Base-by-base conservation (phyloP, 1,140 invertebrate species). In the Pseudachorutes palmiensis region DNA sequence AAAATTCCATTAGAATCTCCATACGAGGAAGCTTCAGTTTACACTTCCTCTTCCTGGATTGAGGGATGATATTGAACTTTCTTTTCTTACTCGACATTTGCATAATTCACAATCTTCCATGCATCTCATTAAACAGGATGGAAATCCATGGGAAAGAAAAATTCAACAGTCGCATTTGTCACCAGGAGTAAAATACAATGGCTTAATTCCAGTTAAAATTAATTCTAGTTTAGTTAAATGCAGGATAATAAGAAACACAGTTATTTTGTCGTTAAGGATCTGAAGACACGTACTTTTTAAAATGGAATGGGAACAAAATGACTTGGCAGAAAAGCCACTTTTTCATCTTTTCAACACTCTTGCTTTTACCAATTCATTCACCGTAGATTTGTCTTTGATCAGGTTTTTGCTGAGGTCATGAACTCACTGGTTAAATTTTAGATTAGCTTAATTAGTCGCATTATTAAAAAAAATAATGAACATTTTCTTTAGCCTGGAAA, bases 21-120 rank as follows among this genome's bases (percentile, higher is more conserved):
- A 55, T 55, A 55, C 24, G 24, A 55, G 51, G 51, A 55, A 55
- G 51, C 51, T 55, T 55, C 51, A 55, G 51, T 55, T 55, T 55
- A 55, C 59, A 66, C 65, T 66, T 66, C 65, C 65, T 66, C 65
- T 60, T 66, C 65, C 65, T 66, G 51, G 51, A 55, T 41, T 41
- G 51, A 14, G 51, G 51, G 51, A 55, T 55, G 51, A 55, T 55
- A 22, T 55, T 14, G 51, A 14, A 24, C 51, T 55, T 55, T 55
- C 51, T 61, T 60, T 60, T 22, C 57, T 9, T 36, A 12, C 55
- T 65, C 64, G n/a, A n/a, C n/a, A 65, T 59, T 65, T 64, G 5
- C 58, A 66, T 61, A 64, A n/a, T 63, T 49, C 29, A 45, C 41
- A 64, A 55, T 55, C 51, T 55, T 55, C 24, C 9, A 22, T 55